Conservation (phyloP, 2,888 invertebrate species). For the Gymnosoma rotundatum region DNA sequence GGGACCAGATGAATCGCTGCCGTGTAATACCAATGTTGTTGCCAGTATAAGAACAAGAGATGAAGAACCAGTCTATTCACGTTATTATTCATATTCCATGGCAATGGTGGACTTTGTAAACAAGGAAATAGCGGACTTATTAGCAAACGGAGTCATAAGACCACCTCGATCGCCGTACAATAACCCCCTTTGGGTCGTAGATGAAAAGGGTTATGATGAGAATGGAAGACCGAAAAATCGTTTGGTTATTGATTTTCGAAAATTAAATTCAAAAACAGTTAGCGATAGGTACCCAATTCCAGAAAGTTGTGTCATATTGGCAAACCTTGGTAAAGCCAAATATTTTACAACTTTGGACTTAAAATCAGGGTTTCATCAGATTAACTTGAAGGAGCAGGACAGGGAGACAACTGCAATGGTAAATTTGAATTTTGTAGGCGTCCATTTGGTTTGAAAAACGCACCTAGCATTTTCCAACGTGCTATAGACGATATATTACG, state of each 20-base stretch:
- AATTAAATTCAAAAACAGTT: slow-evolving; percentile 63
- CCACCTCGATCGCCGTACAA: too few species aligned
- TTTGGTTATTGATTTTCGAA: slow-evolving; percentile 59
- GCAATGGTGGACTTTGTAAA: too few species aligned
- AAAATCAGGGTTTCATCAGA: slow-evolving; percentile 65
- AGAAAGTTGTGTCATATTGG: slow-evolving; percentile 46
- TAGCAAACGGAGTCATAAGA: too few species aligned
- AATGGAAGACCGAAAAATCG: too few species aligned
- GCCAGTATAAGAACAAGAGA: too few species aligned
- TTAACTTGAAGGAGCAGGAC: slow-evolving; percentile 50
- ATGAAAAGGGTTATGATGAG: too few species aligned
- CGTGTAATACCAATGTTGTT: too few species aligned
- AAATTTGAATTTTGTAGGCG: slow-evolving; percentile 34
- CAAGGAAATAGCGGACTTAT: too few species aligned
- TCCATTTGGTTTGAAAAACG: slow-evolving; percentile 39
- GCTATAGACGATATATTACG: slow-evolving; percentile 51
- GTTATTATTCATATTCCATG: too few species aligned
- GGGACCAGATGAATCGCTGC: too few species aligned
- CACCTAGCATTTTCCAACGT: slow-evolving; percentile 26
- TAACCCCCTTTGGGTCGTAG: too few species aligned
- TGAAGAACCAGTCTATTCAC: too few species aligned
- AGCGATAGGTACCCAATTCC: slow-evolving; percentile 61
- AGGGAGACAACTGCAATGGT: slow-evolving; percentile 49
- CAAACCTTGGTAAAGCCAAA: slow-evolving; percentile 57
- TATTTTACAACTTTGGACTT: slow-evolving; percentile 43